phyloP scores from a whole-genome alignment of 1,140 invertebrate species.

The Drusus annulatus region DNA sequence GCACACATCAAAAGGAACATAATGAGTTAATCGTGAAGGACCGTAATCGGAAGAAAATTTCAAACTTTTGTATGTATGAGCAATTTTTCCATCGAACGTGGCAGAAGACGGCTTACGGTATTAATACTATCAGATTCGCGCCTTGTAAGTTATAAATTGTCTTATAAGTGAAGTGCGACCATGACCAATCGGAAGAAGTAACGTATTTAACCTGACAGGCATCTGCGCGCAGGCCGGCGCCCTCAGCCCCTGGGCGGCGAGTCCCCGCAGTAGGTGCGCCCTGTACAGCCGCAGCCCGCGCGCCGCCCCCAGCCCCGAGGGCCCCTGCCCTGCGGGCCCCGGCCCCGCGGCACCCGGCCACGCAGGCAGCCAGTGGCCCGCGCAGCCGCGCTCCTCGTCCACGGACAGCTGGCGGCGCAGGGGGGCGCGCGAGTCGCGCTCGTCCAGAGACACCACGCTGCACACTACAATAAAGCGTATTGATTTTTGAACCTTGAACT shows the following conservation, averaged over 20 bases:
- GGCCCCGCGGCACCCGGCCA: constrained; percentile 30
- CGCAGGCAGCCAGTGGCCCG: constrained; percentile 48
- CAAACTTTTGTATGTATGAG: too few relatives aligned
- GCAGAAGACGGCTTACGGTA: too few relatives aligned
- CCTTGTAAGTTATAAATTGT: too few relatives aligned
- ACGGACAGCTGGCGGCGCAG: constrained; percentile 51
- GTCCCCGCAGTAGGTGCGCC: constrained; percentile 27
- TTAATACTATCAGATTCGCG: too few relatives aligned
- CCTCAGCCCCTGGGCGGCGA: constrained; percentile 31
- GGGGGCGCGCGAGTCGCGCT: constrained; percentile 48
- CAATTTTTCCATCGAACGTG: too few relatives aligned
- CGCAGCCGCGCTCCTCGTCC: constrained; percentile 55
- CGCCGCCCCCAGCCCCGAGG: constrained; percentile 38
- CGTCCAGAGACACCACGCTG: constrained; percentile 54
- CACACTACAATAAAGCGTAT: constrained; percentile 44
- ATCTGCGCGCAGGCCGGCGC: constrained; percentile 50
- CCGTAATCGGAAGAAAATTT: too few relatives aligned
- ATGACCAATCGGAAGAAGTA: background rate
- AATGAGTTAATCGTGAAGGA: too few relatives aligned
- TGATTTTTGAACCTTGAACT: too few relatives aligned
- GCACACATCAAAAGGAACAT: too few relatives aligned
- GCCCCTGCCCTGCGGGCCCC: background rate
- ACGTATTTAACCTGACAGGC: constrained; percentile 32
- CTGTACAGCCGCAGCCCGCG: constrained; percentile 49
- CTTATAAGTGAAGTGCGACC: background rate